Evolutionary conservation across 2,797 vertebrate species (phyloP).

Genomic region (Crocodylus rhombifer): DNA sequence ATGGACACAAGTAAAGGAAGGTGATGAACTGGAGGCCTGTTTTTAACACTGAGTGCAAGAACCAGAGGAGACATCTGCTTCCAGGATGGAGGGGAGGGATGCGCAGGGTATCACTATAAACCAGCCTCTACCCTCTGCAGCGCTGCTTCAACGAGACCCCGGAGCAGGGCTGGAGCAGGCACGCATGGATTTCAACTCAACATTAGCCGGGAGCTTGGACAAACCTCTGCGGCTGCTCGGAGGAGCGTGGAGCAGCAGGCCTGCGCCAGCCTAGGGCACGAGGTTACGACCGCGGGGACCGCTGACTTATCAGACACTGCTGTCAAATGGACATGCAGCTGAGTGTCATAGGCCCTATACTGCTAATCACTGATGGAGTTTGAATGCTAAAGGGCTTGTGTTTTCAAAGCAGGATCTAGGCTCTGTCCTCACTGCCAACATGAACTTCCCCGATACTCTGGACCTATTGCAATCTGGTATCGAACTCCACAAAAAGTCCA

Average conservation of each 20-base stretch:
- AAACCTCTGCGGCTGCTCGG: constrained; percentile 37
- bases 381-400: neutral
- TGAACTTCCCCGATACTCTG: neutral
- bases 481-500: neutral
- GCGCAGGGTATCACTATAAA: constrained; percentile 23
- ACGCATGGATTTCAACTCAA: constrained; percentile 56
- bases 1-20: neutral
- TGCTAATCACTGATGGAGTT: neutral
- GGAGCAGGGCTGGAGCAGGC: constrained; percentile 33
- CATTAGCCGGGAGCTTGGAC: constrained; percentile 48
- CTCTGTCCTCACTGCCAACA: neutral
- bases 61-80: neutral
- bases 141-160: constrained; percentile 18
- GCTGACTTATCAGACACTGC: neutral
- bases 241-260: neutral
- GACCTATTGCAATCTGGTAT: neutral
- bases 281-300: neutral
- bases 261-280: neutral
- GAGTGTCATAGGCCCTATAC: fast-evolving
- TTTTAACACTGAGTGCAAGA: constrained; percentile 2
- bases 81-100: neutral
- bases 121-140: neutral
- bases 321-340: neutral
- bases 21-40: neutral
- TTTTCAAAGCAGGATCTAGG: neutral